phyloP scores from a whole-genome alignment of 2,113 vertebrate genomes.

The Megaleporinus macrocephalus region DNA sequence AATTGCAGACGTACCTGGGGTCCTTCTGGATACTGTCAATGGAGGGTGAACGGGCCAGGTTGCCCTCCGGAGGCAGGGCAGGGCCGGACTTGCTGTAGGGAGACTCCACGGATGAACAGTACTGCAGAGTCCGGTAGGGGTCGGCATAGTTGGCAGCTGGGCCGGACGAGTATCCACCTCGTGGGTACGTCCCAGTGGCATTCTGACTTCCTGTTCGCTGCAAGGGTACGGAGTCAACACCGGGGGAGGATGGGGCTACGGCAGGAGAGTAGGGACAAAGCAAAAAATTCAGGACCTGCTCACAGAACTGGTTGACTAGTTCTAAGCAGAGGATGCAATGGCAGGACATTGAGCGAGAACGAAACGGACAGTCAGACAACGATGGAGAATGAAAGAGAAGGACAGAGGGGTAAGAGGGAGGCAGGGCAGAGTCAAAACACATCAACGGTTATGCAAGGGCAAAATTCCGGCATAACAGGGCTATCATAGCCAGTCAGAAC shows the following conservation, averaged over 20 bases:
- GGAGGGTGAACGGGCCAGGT: conserved; percentile 94
- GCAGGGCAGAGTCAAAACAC: neutral
- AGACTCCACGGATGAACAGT: conserved; percentile 97
- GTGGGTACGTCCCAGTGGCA: conserved; percentile 89
- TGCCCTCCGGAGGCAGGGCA: conserved; percentile 94
- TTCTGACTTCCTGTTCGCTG: conserved; percentile 96
- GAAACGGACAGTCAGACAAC: conserved; percentile 21
- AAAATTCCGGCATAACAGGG: neutral
- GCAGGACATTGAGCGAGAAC: conserved; percentile 37
- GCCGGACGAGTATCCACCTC: conserved; percentile 89
- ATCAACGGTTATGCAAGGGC: neutral
- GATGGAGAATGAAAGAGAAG: conserved; percentile 4
- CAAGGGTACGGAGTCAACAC: conserved; percentile 99
- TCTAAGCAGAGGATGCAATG: conserved; percentile 72
- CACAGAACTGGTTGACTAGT: conserved; percentile 90
- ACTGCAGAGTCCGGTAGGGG: conserved; percentile 97
- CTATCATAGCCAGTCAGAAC: too few species aligned
- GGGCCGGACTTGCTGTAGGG: conserved; percentile 99
- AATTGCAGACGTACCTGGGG: conserved; percentile 86
- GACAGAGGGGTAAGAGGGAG: conserved; percentile 20
- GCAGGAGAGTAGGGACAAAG: conserved; percentile 98
- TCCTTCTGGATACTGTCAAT: conserved; percentile 99
- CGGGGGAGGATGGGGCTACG: conserved; percentile 99
- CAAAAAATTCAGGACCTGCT: conserved; percentile 97
- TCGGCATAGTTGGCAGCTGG: conserved; percentile 89